Evolutionary conservation across 2,797 vertebrate genomes (phyloP).

Genomic region (Hydrolagus colliei): DNA sequence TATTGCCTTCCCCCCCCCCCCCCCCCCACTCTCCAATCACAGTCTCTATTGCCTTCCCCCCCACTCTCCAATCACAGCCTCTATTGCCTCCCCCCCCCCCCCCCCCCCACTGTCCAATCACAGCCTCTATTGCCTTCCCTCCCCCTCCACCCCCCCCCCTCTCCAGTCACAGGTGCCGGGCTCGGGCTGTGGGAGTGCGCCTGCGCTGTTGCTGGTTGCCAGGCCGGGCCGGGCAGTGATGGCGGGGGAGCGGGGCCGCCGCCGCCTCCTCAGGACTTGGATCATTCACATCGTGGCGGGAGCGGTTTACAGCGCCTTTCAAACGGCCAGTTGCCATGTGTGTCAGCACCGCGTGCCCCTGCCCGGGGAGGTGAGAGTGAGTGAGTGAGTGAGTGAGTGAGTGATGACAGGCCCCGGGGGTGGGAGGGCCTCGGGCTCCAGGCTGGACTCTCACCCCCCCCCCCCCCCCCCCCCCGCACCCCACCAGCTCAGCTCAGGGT

Average conservation of each 20-base stretch:
- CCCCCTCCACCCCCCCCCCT: no score
- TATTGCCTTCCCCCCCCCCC: no score
- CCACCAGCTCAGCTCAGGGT: neutral
- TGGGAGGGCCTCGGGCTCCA: no score
- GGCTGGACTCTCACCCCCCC: neutral
- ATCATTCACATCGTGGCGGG: neutral
- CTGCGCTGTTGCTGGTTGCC: neutral
- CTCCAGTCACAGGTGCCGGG: no score
- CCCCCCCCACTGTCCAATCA: no score
- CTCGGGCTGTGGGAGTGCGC: no score
- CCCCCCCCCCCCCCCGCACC: neutral
- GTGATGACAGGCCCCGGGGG: neutral
- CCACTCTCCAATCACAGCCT: no score
- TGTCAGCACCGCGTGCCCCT: neutral
- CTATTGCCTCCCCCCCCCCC: no score
- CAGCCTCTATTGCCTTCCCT: no score
- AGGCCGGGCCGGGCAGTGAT: neutral
- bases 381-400: neutral
- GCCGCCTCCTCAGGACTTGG: neutral
- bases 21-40: no score
- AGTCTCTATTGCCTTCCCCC: no score
- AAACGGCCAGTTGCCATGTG: neutral
- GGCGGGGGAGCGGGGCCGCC: neutral
- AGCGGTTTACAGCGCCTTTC: neutral
- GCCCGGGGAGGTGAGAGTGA: conserved; percentile 6